Conservation (phyloP, 2,888 invertebrate genomes). For the Pyrrhosoma nymphula region DNA sequence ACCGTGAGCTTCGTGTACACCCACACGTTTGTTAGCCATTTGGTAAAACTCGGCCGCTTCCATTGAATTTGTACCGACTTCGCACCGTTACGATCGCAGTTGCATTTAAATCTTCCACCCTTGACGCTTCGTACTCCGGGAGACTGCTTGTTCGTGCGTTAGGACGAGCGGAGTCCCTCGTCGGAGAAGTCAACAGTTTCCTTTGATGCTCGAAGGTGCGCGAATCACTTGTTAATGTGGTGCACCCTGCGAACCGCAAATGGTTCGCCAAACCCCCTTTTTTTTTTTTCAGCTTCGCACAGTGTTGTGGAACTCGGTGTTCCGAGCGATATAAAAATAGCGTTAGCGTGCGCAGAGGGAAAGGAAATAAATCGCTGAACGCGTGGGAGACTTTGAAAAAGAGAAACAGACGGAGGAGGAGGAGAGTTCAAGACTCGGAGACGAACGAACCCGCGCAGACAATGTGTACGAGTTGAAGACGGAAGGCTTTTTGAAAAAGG, state of each 20-base stretch:
- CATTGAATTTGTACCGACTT: neutral
- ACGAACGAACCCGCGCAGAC: conserved; percentile 17
- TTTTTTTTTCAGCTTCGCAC: neutral
- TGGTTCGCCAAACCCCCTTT: conserved; percentile 5
- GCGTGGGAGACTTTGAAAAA: neutral
- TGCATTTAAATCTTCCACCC: neutral
- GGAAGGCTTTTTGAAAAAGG: neutral
- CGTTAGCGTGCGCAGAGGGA: neutral
- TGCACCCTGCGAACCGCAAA: neutral
- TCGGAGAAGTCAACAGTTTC: neutral
- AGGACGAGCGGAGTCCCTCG: neutral
- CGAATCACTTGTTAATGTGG: conserved; percentile 7
- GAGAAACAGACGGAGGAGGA: neutral
- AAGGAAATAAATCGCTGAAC: neutral
- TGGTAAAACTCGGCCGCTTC: neutral
- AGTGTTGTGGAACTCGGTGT: neutral
- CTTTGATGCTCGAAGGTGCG: neutral
- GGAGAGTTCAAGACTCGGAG: neutral
- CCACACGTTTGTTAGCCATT: no score
- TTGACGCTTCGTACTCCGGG: neutral
- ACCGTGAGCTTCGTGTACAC: no score
- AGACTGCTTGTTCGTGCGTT: neutral
- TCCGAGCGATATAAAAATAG: conserved; percentile 14
- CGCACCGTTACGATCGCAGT: neutral
- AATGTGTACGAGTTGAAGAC: conserved; percentile 6